Evolutionary conservation across 2,113 vertebrate species (phyloP).

Genomic region (Phycodurus eques): DNA sequence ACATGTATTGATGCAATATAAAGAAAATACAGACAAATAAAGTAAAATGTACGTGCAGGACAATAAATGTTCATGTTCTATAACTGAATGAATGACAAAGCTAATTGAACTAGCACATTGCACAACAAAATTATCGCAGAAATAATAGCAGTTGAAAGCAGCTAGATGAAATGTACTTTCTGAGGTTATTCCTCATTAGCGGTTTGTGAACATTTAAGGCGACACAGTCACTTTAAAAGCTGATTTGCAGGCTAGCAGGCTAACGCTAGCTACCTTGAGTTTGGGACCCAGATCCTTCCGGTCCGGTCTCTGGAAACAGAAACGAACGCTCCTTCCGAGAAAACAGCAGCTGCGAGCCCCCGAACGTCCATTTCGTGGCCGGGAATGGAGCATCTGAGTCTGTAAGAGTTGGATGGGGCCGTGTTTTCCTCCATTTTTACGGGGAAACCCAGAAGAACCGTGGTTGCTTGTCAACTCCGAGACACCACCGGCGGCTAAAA

Average conservation of each 20-base stretch:
- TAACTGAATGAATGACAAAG: constrained; percentile 66
- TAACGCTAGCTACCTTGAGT: constrained; percentile 79
- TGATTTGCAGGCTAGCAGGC: constrained; percentile 14
- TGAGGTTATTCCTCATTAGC: fast-evolving
- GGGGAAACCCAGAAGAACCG: neutral
- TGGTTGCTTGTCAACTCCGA: constrained; percentile 51
- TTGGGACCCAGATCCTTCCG: constrained; percentile 87
- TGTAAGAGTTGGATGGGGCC: constrained; percentile 75
- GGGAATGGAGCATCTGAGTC: constrained; percentile 84
- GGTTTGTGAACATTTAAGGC: fast-evolving
- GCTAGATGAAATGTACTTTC: fast-evolving
- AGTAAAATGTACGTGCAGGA: no score
- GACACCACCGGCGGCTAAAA: constrained; percentile 26
- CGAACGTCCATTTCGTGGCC: constrained; percentile 93
- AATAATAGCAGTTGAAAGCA: neutral
- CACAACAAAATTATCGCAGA: neutral
- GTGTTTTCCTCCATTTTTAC: constrained; percentile 45
- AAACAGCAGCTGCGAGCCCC: constrained; percentile 77
- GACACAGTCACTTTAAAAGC: neutral
- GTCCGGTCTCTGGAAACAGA: constrained; percentile 94
- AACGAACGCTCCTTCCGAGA: constrained; percentile 84
- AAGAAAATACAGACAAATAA: neutral
- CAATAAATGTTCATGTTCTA: neutral
- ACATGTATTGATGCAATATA: neutral
- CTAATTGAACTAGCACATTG: constrained; percentile 49